Evolutionary conservation across 2,113 vertebrate genomes (phyloP).

Genomic region (Ceyx melanurus): DNA sequence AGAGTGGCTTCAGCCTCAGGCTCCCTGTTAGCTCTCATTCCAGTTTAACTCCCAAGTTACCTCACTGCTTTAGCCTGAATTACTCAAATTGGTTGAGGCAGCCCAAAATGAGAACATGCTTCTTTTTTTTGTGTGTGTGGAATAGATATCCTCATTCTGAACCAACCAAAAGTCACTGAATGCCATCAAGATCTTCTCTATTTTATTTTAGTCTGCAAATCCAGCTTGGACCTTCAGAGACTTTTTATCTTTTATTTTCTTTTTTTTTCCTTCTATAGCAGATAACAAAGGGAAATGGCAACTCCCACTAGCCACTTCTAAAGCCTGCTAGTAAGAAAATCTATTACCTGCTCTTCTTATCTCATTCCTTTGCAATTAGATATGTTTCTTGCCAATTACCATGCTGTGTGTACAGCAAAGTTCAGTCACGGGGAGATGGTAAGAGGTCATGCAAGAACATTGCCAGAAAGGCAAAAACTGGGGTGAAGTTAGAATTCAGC

Average conservation of each 20-base stretch:
- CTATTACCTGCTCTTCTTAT: conserved; percentile 15
- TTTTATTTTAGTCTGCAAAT: neutral
- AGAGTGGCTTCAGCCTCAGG: neutral
- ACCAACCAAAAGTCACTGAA: neutral
- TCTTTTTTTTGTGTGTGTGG: neutral
- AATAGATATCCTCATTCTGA: neutral
- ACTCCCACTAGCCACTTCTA: neutral
- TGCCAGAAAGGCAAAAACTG: neutral
- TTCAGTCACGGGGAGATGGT: neutral
- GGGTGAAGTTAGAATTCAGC: neutral
- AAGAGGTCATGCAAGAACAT: neutral
- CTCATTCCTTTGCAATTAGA: neutral
- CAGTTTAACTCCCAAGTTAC: neutral
- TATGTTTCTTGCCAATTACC: conserved; percentile 14
- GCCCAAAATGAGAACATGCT: neutral
- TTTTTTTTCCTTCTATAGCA: neutral
- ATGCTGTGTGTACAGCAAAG: neutral
- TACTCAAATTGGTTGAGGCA: neutral
- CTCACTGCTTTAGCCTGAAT: neutral
- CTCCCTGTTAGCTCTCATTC: neutral
- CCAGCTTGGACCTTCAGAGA: neutral
- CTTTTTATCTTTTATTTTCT: neutral
- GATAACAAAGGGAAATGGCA: neutral
- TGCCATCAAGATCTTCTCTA: neutral
- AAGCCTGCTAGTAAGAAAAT: neutral